Conservation (phyloP, 2,113 vertebrate genomes). For the Mesitornis unicolor region DNA sequence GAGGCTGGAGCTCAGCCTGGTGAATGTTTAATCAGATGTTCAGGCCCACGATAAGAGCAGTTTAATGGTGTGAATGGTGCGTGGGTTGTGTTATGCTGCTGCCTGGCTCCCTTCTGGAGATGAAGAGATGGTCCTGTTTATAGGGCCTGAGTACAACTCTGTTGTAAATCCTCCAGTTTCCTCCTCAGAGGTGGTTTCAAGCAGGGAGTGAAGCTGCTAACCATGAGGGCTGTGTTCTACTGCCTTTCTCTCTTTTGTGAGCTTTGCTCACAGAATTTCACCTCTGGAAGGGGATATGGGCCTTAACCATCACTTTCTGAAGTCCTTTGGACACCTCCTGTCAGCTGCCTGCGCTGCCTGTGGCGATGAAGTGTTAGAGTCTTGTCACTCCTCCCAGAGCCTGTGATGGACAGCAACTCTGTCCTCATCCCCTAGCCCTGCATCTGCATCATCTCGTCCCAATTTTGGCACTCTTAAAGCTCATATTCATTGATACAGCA, state of each 20-base stretch:
- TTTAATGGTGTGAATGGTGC: not conserved
- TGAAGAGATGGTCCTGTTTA: not conserved
- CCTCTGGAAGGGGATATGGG: not conserved
- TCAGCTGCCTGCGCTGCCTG: not conserved
- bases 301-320: not conserved
- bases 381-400: not conserved
- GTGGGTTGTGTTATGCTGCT: not conserved
- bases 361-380: not conserved
- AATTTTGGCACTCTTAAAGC: not conserved
- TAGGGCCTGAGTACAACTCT: not conserved
- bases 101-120: not conserved
- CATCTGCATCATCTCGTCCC: not conserved
- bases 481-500: not conserved
- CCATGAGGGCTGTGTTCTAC: not conserved
- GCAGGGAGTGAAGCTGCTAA: not conserved
- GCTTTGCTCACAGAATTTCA: not conserved
- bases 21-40: not conserved
- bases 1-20: constrained; percentile 17
- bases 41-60: not conserved
- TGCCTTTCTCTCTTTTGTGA: no score
- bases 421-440: not conserved
- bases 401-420: not conserved
- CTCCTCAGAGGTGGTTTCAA: not conserved
- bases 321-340: not conserved
- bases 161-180: not conserved